These are phyloP conservation scores for Pyrocephalus nanus DNA, from an alignment of 2,797 vertebrate genomes.

Conservation along the genomic window DNA sequence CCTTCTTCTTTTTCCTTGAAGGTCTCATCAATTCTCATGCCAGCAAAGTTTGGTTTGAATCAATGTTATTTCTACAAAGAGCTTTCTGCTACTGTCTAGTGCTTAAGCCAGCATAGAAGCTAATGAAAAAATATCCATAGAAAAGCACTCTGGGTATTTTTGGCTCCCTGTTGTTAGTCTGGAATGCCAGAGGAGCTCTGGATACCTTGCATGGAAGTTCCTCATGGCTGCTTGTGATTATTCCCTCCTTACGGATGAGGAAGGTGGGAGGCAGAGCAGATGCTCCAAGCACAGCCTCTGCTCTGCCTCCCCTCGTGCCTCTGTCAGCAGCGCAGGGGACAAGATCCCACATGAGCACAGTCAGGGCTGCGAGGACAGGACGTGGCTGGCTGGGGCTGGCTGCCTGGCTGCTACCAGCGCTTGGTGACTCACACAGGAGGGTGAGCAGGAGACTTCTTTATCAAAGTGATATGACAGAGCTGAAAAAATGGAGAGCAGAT, in stretches of 20 bases:
- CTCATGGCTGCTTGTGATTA: background rate
- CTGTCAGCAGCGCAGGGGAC: background rate
- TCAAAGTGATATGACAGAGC: background rate
- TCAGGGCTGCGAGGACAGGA: background rate
- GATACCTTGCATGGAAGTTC: background rate
- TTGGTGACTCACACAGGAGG: fast-evolving
- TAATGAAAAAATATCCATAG: background rate
- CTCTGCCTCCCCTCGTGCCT: background rate
- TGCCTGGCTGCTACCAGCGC: background rate
- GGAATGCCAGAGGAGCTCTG: background rate
- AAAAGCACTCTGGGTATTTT: background rate
- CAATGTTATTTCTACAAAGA: background rate
- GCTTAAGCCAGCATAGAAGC: background rate
- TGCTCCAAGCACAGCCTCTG: background rate
- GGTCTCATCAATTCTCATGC: background rate
- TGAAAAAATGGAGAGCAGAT: background rate
- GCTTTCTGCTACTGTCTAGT: background rate
- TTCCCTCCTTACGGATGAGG: background rate
- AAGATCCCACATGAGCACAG: fast-evolving
- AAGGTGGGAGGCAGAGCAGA: background rate
- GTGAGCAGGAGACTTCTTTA: background rate
- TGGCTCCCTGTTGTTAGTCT: background rate
- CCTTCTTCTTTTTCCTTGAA: background rate
- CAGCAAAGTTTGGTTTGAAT: background rate
- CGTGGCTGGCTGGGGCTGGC: background rate